Evolutionary conservation across 35 echinoderm and acorn worm genomes (phyloP).

Genomic region (Apostichopus californicus): DNA sequence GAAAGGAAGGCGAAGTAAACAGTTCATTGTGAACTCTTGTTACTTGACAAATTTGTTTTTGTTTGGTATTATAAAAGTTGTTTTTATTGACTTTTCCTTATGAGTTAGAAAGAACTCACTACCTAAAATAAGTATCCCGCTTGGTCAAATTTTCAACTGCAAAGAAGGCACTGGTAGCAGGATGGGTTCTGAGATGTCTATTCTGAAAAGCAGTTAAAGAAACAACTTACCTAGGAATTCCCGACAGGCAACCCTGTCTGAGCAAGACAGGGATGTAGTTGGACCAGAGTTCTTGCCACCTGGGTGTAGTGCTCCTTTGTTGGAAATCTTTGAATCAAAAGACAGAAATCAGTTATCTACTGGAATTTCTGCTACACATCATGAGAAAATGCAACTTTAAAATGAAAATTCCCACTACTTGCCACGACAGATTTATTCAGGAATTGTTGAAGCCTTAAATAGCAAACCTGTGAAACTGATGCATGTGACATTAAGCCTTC

Average conservation of each 20-base stretch:
- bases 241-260: neutral
- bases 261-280: neutral
- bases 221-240: neutral
- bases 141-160: neutral
- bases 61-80: neutral
- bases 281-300: neutral
- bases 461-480: no score
- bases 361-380: no score
- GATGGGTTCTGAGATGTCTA: neutral
- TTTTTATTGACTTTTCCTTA: neutral
- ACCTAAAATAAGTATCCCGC: neutral
- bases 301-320: constrained; percentile 36
- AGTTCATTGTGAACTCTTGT: neutral
- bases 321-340: neutral
- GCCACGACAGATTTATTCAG: no score
- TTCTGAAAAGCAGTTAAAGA: neutral
- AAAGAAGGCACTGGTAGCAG: neutral
- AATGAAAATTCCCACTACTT: no score
- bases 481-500: no score
- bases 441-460: no score
- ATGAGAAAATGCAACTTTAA: no score
- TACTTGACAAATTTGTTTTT: neutral
- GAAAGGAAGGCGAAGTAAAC: neutral
- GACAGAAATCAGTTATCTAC: no score
- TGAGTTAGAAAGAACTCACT: neutral